phyloP scores from a whole-genome alignment of 2,113 vertebrate genomes.

The Geococcyx californianus region DNA sequence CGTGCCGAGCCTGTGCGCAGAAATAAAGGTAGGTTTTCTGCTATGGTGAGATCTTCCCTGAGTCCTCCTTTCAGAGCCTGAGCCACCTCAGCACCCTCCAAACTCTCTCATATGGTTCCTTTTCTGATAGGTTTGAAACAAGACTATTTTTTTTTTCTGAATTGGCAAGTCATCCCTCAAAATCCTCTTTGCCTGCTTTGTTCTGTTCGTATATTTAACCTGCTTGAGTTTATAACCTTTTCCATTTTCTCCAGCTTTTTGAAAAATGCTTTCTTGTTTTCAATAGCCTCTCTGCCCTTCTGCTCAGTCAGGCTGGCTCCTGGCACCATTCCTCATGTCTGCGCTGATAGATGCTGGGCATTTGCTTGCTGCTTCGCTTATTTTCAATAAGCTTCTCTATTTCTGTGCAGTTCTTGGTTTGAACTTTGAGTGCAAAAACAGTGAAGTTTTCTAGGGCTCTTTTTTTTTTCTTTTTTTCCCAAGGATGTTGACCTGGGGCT shows the following conservation, averaged over 20 bases:
- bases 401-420: neutral
- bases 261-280: neutral
- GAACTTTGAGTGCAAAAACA: neutral
- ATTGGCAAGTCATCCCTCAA: neutral
- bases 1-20: neutral
- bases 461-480: neutral
- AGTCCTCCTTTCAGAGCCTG: neutral
- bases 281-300: neutral
- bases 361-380: neutral
- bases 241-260: neutral
- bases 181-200: neutral
- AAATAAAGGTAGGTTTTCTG: neutral
- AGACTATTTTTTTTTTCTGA: neutral
- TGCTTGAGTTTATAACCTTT: neutral
- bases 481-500: neutral
- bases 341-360: neutral
- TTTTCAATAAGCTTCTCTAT: neutral
- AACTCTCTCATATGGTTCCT: neutral
- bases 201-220: neutral
- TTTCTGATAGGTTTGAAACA: neutral
- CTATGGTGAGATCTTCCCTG: neutral
- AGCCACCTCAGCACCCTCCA: neutral
- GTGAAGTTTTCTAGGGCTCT: neutral
- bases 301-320: neutral
- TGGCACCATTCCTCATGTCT: neutral